These are phyloP conservation scores for Excalfactoria chinensis DNA, from an alignment of 2,113 vertebrate species.

Conservation along the genomic window DNA sequence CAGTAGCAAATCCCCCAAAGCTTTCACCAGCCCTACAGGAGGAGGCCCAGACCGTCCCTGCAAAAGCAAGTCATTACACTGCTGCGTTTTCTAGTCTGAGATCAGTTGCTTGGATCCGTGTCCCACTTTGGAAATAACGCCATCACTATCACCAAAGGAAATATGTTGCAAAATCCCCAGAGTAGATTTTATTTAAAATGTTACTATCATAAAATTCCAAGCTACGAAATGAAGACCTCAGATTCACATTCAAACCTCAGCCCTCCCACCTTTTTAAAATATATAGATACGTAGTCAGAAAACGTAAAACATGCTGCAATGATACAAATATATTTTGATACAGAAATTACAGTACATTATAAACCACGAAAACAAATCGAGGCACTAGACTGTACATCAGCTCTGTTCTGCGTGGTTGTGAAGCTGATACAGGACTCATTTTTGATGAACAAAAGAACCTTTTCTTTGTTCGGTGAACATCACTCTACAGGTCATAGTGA, in stretches of 20 bases:
- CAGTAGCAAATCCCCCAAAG: not conserved
- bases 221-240: constrained; percentile 45
- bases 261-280: constrained; percentile 5
- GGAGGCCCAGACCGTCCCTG: not conserved
- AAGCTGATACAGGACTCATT: constrained; percentile 11
- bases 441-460: not conserved
- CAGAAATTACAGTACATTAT: constrained; percentile 71
- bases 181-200: constrained; percentile 69
- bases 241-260: constrained; percentile 10
- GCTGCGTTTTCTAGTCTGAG: not conserved
- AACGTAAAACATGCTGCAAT: constrained; percentile 78
- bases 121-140: constrained; percentile 17
- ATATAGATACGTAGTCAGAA: constrained; percentile 61
- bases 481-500: constrained; percentile 29
- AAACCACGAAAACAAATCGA: constrained; percentile 66
- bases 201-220: constrained; percentile 65
- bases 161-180: constrained; percentile 65
- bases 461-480: constrained; percentile 14
- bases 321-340: constrained; percentile 75
- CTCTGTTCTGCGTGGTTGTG: constrained; percentile 67
- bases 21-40: fast-evolving
- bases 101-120: fast-evolving
- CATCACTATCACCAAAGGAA: constrained; percentile 1
- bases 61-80: not conserved
- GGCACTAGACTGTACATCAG: constrained; percentile 74